These are phyloP conservation scores for Hippocampus comes DNA, from an alignment of 2,113 vertebrate genomes.

Conservation along the genomic window DNA sequence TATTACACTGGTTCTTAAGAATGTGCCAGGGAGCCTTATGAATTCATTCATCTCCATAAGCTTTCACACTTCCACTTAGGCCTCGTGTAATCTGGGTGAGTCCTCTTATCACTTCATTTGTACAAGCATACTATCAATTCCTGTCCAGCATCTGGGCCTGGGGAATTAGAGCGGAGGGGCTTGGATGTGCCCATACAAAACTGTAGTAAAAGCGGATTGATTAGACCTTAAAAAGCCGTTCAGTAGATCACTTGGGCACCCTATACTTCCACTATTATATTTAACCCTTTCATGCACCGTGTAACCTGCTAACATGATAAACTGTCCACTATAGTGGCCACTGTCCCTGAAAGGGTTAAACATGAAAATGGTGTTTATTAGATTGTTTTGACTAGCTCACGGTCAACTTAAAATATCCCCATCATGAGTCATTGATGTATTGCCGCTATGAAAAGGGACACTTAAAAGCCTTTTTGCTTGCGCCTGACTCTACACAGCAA, in stretches of 20 bases:
- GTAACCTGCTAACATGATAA: too few species aligned
- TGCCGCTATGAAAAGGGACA: conserved; percentile 42
- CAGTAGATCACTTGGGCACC: conserved; percentile 47
- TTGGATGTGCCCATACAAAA: conserved; percentile 43
- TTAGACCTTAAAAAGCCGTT: conserved; percentile 21
- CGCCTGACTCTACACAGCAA: conserved; percentile 73
- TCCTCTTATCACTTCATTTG: conserved; percentile 72
- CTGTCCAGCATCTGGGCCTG: conserved; percentile 53
- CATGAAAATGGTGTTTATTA: conserved; percentile 32
- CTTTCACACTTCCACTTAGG: conserved; percentile 68
- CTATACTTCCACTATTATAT: conserved; percentile 44
- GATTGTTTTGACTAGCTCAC: conserved; percentile 39
- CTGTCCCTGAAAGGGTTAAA: conserved; percentile 2
- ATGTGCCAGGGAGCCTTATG: conserved; percentile 63
- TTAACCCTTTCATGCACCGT: not conserved
- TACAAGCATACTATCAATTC: conserved; percentile 67
- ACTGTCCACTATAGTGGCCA: too few species aligned
- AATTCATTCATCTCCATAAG: conserved; percentile 75
- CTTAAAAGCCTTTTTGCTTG: conserved; percentile 60
- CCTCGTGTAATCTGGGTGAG: conserved; percentile 69
- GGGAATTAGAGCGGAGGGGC: conserved; percentile 61
- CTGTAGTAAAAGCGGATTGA: conserved; percentile 39
- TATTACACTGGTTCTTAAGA: conserved; percentile 69
- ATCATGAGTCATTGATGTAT: conserved; percentile 54
- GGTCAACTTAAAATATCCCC: conserved; percentile 40